Conservation (phyloP, 2,113 vertebrate genomes). For the Oreochromis niloticus region DNA sequence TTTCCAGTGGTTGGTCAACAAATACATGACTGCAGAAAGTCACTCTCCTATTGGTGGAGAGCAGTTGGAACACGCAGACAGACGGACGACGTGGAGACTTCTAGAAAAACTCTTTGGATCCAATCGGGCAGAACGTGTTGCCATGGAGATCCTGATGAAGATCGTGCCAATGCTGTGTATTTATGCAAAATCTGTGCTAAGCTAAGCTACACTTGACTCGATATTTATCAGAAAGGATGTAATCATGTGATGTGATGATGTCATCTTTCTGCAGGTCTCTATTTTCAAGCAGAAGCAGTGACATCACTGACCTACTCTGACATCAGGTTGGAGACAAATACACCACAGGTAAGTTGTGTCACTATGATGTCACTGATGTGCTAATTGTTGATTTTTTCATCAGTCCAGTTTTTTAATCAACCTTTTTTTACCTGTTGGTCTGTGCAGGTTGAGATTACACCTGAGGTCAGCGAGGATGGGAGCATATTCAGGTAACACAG, state of each 20-base stretch:
- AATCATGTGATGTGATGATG: not conserved
- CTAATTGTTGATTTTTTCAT: not conserved
- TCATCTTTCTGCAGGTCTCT: not conserved
- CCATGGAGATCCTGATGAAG: not conserved
- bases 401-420: not conserved
- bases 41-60: not conserved
- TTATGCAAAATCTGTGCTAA: not conserved
- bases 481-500: not conserved
- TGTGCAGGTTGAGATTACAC: not conserved
- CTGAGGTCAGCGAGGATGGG: not conserved
- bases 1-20: not conserved
- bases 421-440: not conserved
- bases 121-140: not conserved
- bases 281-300: not conserved
- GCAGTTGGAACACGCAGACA: not conserved
- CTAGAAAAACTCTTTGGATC: not conserved
- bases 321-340: not conserved
- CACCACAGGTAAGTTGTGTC: not conserved
- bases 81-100: not conserved
- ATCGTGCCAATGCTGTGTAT: not conserved
- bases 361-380: not conserved
- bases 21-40: not conserved
- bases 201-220: not conserved
- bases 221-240: not conserved
- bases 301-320: not conserved